Evolutionary conservation across 1,140 invertebrate species (phyloP), one percentile per base, ranked within the genome.

Genomic region (Euura lappo): DNA sequence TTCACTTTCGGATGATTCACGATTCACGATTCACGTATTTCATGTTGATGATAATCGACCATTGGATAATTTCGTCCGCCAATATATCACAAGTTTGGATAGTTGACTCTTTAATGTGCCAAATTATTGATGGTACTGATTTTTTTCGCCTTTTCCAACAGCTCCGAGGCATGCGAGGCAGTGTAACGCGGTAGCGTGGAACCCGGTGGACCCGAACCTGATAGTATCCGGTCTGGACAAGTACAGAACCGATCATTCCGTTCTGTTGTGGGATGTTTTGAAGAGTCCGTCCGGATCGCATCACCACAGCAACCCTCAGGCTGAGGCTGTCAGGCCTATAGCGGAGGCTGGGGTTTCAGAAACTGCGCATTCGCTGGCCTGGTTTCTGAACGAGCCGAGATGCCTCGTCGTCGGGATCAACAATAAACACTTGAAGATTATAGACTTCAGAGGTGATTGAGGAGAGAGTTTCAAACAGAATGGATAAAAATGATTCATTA

Each of bases 111-210:
- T 73, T 45, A 45, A 71, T 65, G 28, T 28, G 28, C 28, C 28
- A 47, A 73, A 75, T 68, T 64, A 67, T 76, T 28, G 28, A 71
- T 76, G 43, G 65, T 78, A 43, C 76, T 76, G 70, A 76, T 81
- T 84, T 84, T 81, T 3, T 60, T n/a, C 51, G 6, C 13, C 2
- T 75, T 28, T 28, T 28, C 28, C 28, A 28, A 28, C 28, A 96
- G 95, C 91, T 70, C 93, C 95, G 2, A 93, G 94, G 71, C 93
- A 95, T 86, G 90, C 93, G 47, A 89, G 97, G 45, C 93, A 94
- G 79, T 98, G 96, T 82, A 96, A 96, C 72, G 91, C 93, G n/a
- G 89, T 98, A 3, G 90, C 93, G 46, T 98, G 96, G 96, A 97
- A 95, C 87, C 93, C 92, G n/a, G 82, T 90, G n/a, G 95, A 98